phyloP scores from a whole-genome alignment of 2,888 invertebrate genomes.

The Drosophila robusta region DNA sequence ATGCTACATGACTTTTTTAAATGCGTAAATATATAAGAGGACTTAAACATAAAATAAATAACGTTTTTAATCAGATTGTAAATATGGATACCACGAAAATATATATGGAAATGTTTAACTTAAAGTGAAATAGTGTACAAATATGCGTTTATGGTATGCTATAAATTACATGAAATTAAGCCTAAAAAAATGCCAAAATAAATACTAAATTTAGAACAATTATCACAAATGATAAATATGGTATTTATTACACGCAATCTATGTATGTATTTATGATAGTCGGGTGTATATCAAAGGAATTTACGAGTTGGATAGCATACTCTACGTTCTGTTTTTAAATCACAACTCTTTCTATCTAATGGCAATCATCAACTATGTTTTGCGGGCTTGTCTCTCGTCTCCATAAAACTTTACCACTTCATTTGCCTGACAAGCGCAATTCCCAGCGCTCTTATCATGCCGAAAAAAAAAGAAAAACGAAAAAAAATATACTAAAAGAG shows the following conservation, averaged over 20 bases:
- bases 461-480: conserved; percentile 6
- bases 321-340: conserved; percentile 29
- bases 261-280: conserved; percentile 3
- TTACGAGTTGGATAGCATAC: conserved; percentile 24
- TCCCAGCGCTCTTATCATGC: conserved; percentile 40
- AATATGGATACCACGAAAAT: background rate
- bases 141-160: background rate
- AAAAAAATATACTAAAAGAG: background rate
- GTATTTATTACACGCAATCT: conserved; percentile 15
- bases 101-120: background rate
- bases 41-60: conserved; percentile 20
- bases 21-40: conserved; percentile 2
- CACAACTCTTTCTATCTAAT: conserved; percentile 33
- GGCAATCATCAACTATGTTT: conserved; percentile 49
- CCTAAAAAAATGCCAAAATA: background rate
- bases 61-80: conserved; percentile 7
- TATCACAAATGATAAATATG: conserved; percentile 7
- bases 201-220: conserved; percentile 12
- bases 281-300: conserved; percentile 26
- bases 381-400: conserved; percentile 18
- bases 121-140: conserved; percentile 7
- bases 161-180: background rate
- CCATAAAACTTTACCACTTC: conserved; percentile 69
- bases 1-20: conserved; percentile 5
- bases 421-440: conserved; percentile 57